phyloP scores from a whole-genome alignment of 2,888 invertebrate genomes.

The Drosophila fulvimacula region DNA sequence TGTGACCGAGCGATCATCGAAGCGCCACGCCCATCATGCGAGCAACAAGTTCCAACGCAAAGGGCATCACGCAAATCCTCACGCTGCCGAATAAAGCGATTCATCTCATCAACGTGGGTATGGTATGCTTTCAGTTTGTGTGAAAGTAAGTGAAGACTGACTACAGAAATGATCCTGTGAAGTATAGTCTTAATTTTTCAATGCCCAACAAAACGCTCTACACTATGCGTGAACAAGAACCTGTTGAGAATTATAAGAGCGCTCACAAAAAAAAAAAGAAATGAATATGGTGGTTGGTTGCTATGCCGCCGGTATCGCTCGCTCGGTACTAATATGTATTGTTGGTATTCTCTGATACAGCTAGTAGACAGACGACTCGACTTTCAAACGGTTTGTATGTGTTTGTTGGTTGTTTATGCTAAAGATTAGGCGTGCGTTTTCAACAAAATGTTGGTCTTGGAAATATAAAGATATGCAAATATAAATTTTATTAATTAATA shows the following conservation, averaged over 20 bases:
- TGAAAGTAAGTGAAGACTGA: constrained; percentile 87
- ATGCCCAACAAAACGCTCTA: constrained; percentile 6
- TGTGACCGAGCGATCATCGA: constrained; percentile 78
- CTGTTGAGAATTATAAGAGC: constrained; percentile 63
- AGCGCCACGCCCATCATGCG: constrained; percentile 36
- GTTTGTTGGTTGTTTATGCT: background rate
- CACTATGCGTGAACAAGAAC: constrained; percentile 19
- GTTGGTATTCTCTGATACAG: background rate
- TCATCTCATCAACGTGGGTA: constrained; percentile 87
- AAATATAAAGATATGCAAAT: background rate
- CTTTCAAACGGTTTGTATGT: background rate
- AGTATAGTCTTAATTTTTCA: constrained; percentile 85
- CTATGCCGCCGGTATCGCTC: background rate
- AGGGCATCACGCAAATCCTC: constrained; percentile 80
- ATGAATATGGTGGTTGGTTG: constrained; percentile 4
- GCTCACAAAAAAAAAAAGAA: constrained; percentile 8
- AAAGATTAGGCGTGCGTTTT: background rate
- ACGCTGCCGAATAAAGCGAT: constrained; percentile 86
- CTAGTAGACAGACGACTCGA: background rate
- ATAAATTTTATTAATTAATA: background rate
- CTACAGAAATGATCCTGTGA: constrained; percentile 90
- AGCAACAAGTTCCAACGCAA: constrained; percentile 20
- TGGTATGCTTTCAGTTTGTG: constrained; percentile 85
- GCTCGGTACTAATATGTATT: background rate
- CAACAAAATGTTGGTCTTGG: background rate